Conservation (phyloP, 2,113 vertebrate genomes). For the Proterorhinus semilunaris region DNA sequence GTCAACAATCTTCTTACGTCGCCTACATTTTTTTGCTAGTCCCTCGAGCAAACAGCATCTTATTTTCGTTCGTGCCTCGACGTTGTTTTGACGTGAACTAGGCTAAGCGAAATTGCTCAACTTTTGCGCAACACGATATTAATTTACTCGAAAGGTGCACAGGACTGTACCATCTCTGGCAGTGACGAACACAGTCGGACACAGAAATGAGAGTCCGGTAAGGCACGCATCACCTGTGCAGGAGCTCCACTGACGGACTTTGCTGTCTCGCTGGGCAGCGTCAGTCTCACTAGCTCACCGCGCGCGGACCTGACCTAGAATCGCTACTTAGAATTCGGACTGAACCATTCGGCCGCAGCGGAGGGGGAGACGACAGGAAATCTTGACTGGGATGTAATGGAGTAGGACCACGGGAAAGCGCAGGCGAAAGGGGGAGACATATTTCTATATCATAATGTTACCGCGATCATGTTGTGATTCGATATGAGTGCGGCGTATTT, state of each 20-base stretch:
- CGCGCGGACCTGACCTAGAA: slow-evolving; percentile 82
- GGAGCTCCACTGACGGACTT: slow-evolving; percentile 26
- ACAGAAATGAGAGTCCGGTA: neutral
- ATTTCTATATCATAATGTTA: slow-evolving; percentile 70
- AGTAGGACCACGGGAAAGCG: slow-evolving; percentile 75
- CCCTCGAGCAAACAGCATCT: too few species aligned
- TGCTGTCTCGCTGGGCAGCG: slow-evolving; percentile 54
- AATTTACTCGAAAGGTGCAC: neutral
- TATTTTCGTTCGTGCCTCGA: too few species aligned
- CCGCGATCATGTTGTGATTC: slow-evolving; percentile 72
- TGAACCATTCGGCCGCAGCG: slow-evolving; percentile 67
- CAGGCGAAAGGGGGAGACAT: slow-evolving; percentile 61
- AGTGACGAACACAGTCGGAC: neutral
- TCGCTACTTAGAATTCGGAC: slow-evolving; percentile 80
- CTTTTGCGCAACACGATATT: neutral
- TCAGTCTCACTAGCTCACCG: slow-evolving; percentile 73
- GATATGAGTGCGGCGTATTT: slow-evolving; percentile 30
- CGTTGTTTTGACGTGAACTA: too few species aligned
- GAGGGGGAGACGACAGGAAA: slow-evolving; percentile 67
- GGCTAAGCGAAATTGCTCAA: neutral
- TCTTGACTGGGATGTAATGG: slow-evolving; percentile 76
- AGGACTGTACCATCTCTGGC: neutral
- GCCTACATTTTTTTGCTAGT: too few species aligned
- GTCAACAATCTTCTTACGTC: too few species aligned
- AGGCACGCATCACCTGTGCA: neutral